Evolutionary conservation across 2,888 invertebrate genomes (phyloP).

Genomic region (Leptopilina myrica): DNA sequence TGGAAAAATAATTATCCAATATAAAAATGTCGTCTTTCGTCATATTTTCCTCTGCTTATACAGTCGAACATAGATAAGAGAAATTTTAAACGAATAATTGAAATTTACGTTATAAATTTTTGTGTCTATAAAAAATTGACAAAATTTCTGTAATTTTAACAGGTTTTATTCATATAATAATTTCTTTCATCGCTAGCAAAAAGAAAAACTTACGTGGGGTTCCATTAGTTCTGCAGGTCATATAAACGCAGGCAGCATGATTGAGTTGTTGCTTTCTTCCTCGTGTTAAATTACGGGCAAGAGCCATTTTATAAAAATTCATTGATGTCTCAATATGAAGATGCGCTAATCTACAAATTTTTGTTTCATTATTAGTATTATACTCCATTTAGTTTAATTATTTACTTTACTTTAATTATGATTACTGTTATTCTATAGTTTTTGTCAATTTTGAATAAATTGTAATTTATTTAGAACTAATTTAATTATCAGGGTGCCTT

Average conservation of each 20-base stretch:
- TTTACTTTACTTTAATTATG: too few relatives aligned
- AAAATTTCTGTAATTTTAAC: too few relatives aligned
- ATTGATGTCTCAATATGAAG: constrained; percentile 96
- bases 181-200: not conserved
- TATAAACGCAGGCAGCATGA: constrained; percentile 97
- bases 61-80: not conserved
- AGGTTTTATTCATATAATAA: constrained; percentile 39
- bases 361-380: not conserved
- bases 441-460: too few relatives aligned
- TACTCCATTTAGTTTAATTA: not conserved
- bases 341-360: not conserved
- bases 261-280: constrained; percentile 94
- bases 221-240: constrained; percentile 96
- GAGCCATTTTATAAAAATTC: constrained; percentile 95
- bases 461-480: too few relatives aligned
- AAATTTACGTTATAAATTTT: too few relatives aligned
- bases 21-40: too few relatives aligned
- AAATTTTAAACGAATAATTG: too few relatives aligned
- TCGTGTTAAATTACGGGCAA: constrained; percentile 89
- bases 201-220: constrained; percentile 90
- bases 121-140: too few relatives aligned
- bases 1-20: constrained; percentile 73
- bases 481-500: too few relatives aligned
- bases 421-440: too few relatives aligned
- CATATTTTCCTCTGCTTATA: not conserved